Percentiles rank a stretch among this genome's conserved stretches.
phyloP scores from a whole-genome alignment of 1,140 invertebrate genomes.

The Papilio aristodemus region DNA sequence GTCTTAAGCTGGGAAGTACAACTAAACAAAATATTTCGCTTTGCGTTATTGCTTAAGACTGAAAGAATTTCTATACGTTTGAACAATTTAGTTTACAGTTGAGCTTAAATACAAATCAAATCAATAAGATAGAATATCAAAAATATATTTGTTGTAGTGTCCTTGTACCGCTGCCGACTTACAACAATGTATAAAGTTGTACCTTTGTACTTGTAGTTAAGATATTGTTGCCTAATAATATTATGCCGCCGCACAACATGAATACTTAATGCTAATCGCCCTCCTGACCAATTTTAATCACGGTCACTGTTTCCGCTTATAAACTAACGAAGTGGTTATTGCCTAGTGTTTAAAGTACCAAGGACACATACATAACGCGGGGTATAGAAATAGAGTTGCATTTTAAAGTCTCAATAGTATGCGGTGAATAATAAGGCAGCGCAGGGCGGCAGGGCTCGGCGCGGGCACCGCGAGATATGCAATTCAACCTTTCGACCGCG shows the following conservation, averaged over 20 bases:
- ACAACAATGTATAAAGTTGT: background rate
- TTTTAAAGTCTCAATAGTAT: constrained; percentile 4
- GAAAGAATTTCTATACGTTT: too few species aligned
- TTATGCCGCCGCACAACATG: background rate
- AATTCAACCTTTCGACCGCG: constrained; percentile 3
- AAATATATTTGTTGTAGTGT: too few species aligned
- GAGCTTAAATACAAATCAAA: too few species aligned
- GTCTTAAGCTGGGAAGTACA: too few species aligned
- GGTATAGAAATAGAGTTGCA: background rate
- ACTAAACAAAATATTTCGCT: too few species aligned
- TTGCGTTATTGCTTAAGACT: too few species aligned
- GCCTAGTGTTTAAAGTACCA: background rate
- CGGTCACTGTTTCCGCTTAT: background rate
- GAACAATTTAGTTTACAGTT: too few species aligned
- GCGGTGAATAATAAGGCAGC: background rate
- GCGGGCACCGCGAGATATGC: constrained; percentile 9
- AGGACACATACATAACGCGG: background rate
- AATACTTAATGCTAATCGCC: constrained; percentile 4
- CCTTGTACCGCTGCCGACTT: too few species aligned
- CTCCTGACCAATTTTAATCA: constrained; percentile 9
- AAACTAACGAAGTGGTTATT: background rate
- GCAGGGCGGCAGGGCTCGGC: background rate
- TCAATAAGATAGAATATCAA: too few species aligned
- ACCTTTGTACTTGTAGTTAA: background rate
- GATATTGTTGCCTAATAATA: background rate